Conservation (phyloP, 37 sponge, comb jelly and placozoan species). For the Geodia barretti region DNA sequence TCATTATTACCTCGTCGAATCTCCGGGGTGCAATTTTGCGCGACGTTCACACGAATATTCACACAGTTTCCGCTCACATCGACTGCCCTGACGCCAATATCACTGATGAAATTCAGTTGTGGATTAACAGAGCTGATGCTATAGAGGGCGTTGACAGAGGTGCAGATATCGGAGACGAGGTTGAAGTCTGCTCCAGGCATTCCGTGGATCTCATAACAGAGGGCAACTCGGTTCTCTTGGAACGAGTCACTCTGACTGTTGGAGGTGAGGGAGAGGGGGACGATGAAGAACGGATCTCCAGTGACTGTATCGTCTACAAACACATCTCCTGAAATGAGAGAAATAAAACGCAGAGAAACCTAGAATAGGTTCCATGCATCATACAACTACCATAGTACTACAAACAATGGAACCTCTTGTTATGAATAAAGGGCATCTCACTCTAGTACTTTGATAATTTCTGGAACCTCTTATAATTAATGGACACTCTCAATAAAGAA, state of each 20-base stretch:
- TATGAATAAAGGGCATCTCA: too few species aligned
- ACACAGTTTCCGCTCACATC: conserved; percentile 19
- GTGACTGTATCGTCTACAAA: conserved; percentile 41
- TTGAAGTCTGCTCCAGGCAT: conserved; percentile 30
- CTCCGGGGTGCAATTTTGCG: background rate
- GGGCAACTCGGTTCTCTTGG: background rate
- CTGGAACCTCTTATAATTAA: too few species aligned
- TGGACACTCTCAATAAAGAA: too few species aligned
- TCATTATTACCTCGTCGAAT: background rate
- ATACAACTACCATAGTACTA: too few species aligned
- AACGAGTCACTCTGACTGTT: background rate
- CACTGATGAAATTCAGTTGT: conserved; percentile 31
- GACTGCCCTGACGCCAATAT: conserved; percentile 46
- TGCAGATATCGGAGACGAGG: conserved; percentile 65
- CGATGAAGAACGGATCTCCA: conserved; percentile 63
- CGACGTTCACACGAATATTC: conserved; percentile 40
- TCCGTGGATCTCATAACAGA: conserved; percentile 78
- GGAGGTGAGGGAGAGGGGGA: conserved; percentile 26
- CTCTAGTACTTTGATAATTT: too few species aligned
- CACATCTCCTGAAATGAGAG: background rate
- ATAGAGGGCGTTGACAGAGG: conserved; percentile 63
- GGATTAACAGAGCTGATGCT: conserved; percentile 4
- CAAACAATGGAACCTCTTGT: too few species aligned
- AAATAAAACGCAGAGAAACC: too few species aligned
- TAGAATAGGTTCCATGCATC: too few species aligned